Evolutionary conservation across 1,140 invertebrate genomes (phyloP).

Genomic region (Holotrichia oblita): DNA sequence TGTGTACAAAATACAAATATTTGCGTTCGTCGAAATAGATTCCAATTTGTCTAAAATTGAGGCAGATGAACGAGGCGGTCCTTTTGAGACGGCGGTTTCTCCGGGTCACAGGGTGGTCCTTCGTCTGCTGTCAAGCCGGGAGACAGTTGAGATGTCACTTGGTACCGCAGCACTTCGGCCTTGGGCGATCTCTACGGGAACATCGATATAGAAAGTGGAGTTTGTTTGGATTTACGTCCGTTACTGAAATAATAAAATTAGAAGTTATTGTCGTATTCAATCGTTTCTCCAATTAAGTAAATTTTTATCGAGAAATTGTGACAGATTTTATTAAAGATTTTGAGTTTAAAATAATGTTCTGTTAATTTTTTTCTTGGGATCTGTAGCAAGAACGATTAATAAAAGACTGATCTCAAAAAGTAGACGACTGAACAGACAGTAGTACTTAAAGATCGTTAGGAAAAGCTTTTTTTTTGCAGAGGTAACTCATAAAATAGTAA

Average conservation of each 20-base stretch:
- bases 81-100: slow-evolving; percentile 18
- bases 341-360: too few relatives aligned
- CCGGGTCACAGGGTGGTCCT: slow-evolving; percentile 33
- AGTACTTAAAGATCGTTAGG: too few relatives aligned
- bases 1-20: slow-evolving; percentile 24
- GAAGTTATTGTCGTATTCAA: not conserved
- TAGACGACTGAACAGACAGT: too few relatives aligned
- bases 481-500: too few relatives aligned
- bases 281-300: too few relatives aligned
- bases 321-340: not conserved
- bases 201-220: too few relatives aligned
- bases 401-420: too few relatives aligned
- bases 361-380: too few relatives aligned
- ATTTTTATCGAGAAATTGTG: not conserved
- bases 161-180: slow-evolving; percentile 34
- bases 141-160: slow-evolving; percentile 39
- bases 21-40: slow-evolving; percentile 4
- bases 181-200: not conserved
- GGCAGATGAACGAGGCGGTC: slow-evolving; percentile 29
- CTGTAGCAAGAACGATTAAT: too few relatives aligned
- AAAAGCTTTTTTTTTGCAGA: too few relatives aligned
- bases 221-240: too few relatives aligned
- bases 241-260: too few relatives aligned
- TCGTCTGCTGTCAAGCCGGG: slow-evolving; percentile 35
- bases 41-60: slow-evolving; percentile 40